Evolutionary conservation across 1,140 invertebrate genomes (phyloP), one percentile per base, ranked within the genome.

Genomic region (Lepidurus packardi): DNA sequence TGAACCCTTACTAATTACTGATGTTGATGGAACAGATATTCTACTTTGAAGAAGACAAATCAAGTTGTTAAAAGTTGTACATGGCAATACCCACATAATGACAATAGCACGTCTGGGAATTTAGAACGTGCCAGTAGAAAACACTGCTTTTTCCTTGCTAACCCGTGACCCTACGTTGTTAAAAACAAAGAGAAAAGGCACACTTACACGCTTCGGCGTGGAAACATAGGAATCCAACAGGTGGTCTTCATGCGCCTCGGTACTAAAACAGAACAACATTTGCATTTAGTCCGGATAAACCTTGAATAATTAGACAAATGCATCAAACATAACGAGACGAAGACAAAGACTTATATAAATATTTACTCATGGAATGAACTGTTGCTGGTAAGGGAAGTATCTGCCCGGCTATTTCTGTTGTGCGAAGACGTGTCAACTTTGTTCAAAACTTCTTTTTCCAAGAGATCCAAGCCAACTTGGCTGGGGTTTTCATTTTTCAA

Each of bases 401-500:
- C 53, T 7, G 13, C 53, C 10, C 21, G 53, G 53, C 53, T 65
- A 65, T 16, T 65, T 65, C 21, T 65, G 53, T 65, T 65, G 53
- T 13, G 16, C 16, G 53, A 21, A 7, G 21, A 7, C 1, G n/a
- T 1, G 6, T 7, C 16, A 21, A 65, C 21, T 65, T 65, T 65
- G 53, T 65, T 65, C 53, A 65, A 65, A 65, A 65, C 53, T n/a
- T 65, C 53, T 65, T 65, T 65, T 21, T 65, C 53, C 1, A 65
- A 7, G 13, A 65, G 53, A 65, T 65, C 53, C 53, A 65, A 16
- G 53, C 53, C 53, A 21, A 21, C 21, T 65, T 65, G n/a, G 1
- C 53, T 65, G 53, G 53, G 53, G 53, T 65, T 65, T 65, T 65
- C 53, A 21, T 65, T 65, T 65, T 65, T 65, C 53, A 65, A 16